Base-by-base conservation (phyloP, 2,888 invertebrate species). In the Encarsia formosa region DNA sequence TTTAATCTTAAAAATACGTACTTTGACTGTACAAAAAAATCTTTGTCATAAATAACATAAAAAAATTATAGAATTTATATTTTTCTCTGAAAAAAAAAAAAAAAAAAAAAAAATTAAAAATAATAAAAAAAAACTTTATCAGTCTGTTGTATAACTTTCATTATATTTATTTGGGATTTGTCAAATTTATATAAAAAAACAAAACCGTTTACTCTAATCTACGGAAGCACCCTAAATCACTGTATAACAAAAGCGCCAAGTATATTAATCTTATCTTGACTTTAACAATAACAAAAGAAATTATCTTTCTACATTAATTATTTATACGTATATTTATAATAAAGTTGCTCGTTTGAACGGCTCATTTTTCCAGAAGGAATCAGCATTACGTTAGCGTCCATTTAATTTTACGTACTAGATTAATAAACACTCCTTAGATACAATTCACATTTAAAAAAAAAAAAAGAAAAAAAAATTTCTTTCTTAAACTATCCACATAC, bases 161-260 rank as follows among this genome's bases (percentile, higher is more conserved):
- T 40, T 59, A 60, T 63, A 64, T 58, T 45, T 8, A 41, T 40
- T 47, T 39, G 57, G 59, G 57, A 50, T 62, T 56, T 47, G 40
- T 48, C 48, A 45, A 51, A 49, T 50, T 51, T 46, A 46, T 56
- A 56, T 59, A 54, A 54, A 54, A 43, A 52, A 48, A 51, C 45
- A 31, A 49, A 34, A 47, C n/a, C n/a, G n/a, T n/a, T n/a, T 32
- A 41, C 37, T 37, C 19, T 45, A 52, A 46, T 60, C 58, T 69
- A 62, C 67, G 68, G 69, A 72, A 73, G 73, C 72, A 72, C 71
- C 71, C 65, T 68, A 66, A 68, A 70, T 71, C 61, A 66, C 65
- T 67, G 66, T 64, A 62, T 61, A 64, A 65, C 59, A 56, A 55
- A 32, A 53, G 41, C 37, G 41, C 49, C 49, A 43, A 53, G 49